Conservation (phyloP, 2,113 vertebrate species). For the Orcinus orca region DNA sequence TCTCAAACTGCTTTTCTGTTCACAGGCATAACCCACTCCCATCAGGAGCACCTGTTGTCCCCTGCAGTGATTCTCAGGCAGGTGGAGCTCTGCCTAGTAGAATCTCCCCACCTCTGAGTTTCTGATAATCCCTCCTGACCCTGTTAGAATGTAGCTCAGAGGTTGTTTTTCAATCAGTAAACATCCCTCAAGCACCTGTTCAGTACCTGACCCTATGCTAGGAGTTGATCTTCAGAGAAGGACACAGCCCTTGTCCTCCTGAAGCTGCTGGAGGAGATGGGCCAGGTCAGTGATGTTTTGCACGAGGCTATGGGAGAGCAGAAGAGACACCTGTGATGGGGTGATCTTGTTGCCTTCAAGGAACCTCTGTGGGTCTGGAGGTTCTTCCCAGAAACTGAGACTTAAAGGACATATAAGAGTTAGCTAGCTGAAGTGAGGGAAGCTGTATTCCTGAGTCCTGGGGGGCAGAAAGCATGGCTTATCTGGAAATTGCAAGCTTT, state of each 20-base stretch:
- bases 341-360: too few species aligned
- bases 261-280: background rate
- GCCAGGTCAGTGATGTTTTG: accelerated
- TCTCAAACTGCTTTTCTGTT: background rate
- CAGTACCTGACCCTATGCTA: background rate
- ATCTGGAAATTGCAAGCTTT: background rate
- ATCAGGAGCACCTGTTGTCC: background rate
- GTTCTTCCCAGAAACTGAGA: background rate
- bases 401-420: background rate
- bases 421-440: background rate
- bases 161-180: background rate
- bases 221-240: background rate
- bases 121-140: background rate
- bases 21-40: background rate
- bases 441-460: background rate
- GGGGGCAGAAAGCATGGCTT: background rate
- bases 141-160: background rate
- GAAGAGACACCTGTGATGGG: background rate
- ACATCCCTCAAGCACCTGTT: background rate
- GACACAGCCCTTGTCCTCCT: background rate
- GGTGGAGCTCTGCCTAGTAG: background rate
- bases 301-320: background rate
- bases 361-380: background rate
- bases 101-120: background rate
- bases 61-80: background rate